Evolutionary conservation across 1,140 invertebrate genomes (phyloP).

Genomic region (Drosophila biarmipes): DNA sequence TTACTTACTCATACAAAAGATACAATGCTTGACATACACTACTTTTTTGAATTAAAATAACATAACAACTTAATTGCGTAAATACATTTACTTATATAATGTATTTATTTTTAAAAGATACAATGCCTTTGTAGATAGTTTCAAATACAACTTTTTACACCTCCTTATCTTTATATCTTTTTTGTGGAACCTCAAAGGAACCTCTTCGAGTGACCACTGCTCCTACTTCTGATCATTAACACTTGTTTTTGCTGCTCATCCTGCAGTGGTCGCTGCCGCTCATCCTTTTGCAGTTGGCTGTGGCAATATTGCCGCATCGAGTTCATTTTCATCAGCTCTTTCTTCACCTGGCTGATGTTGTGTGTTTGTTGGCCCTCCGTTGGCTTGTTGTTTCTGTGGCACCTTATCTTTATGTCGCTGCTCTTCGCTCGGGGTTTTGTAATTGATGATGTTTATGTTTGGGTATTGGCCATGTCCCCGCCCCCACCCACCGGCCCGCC

Average conservation of each 20-base stretch:
- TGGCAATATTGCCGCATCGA: slow-evolving; percentile 31
- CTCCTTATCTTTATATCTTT: too few species aligned
- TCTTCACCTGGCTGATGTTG: slow-evolving; percentile 10
- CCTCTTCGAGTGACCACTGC: background rate
- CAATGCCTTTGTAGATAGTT: too few species aligned
- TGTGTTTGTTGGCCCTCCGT: slow-evolving; percentile 19
- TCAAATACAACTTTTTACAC: too few species aligned
- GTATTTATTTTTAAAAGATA: too few species aligned
- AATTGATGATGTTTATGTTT: slow-evolving; percentile 79
- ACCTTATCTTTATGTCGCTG: slow-evolving; percentile 18
- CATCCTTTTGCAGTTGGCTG: slow-evolving; percentile 22
- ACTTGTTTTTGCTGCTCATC: slow-evolving; percentile 31
- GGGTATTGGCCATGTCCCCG: slow-evolving; percentile 29
- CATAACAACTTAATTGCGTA: too few species aligned
- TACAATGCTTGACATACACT: too few species aligned
- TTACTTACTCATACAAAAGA: too few species aligned
- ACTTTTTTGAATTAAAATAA: too few species aligned
- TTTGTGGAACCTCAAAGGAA: background rate
- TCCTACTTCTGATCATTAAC: slow-evolving; percentile 34
- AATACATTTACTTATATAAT: too few species aligned
- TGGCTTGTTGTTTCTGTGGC: slow-evolving; percentile 31
- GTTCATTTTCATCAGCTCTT: slow-evolving; percentile 40
- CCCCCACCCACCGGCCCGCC: background rate
- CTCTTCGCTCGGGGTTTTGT: slow-evolving; percentile 55
- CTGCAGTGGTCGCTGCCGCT: slow-evolving; percentile 10